Percentiles rank a stretch among this genome's conserved stretches.
phyloP scores from a whole-genome alignment of 2,113 vertebrate genomes.

The Podocnemis expansa region DNA sequence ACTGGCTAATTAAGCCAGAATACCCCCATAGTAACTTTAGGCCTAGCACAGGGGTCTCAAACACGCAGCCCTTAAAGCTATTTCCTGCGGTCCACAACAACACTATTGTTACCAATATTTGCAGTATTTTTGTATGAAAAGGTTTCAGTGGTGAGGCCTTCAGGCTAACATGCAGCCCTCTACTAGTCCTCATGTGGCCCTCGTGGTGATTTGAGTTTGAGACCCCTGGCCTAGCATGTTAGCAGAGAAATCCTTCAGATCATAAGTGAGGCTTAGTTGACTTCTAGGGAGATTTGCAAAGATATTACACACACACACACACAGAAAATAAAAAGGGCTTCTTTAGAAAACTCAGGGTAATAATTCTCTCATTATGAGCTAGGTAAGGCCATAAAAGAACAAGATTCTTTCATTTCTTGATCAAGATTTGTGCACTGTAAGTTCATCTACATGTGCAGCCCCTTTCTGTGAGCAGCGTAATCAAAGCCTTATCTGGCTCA shows the following conservation, averaged over 20 bases:
- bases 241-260: not conserved
- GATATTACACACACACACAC: not conserved
- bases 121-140: too few species aligned
- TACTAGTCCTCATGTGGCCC: too few species aligned
- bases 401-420: not conserved
- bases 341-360: not conserved
- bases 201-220: too few species aligned
- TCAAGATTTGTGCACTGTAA: not conserved
- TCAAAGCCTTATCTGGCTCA: not conserved
- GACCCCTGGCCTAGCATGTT: not conserved
- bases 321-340: not conserved
- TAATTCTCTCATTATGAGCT: not conserved
- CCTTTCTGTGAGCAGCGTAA: not conserved
- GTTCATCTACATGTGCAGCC: not conserved
- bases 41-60: too few species aligned
- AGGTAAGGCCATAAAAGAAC: not conserved
- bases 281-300: not conserved
- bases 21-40: not conserved
- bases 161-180: too few species aligned
- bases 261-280: not conserved
- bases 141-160: too few species aligned
- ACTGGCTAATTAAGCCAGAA: not conserved
- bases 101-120: too few species aligned
- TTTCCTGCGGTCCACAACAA: too few species aligned
- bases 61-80: too few species aligned